These are phyloP conservation scores for Acleris sparsana DNA, from an alignment of 2,888 invertebrate genomes.

Conservation along the genomic window DNA sequence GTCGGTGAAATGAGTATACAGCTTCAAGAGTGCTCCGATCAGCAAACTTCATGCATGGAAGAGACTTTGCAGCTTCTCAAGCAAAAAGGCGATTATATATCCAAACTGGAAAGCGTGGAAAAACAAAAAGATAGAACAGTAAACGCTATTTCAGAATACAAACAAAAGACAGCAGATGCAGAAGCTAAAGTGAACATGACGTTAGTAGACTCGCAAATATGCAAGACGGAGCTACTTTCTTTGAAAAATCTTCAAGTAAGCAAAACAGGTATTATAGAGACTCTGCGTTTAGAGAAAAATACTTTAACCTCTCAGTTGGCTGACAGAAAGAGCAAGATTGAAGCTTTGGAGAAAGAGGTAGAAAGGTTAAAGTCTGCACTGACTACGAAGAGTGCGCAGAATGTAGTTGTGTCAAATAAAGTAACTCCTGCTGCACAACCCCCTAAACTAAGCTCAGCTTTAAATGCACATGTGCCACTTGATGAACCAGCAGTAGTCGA, in stretches of 20 bases:
- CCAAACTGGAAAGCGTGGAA: constrained; percentile 66
- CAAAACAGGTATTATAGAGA: constrained; percentile 72
- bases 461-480: constrained; percentile 63
- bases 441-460: constrained; percentile 66
- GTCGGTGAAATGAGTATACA: constrained; percentile 66
- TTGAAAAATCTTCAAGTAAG: constrained; percentile 76
- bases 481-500: constrained; percentile 72
- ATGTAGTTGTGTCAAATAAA: constrained; percentile 58
- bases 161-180: constrained; percentile 59
- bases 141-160: constrained; percentile 60
- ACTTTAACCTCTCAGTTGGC: constrained; percentile 66
- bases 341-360: constrained; percentile 70
- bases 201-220: constrained; percentile 67
- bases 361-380: constrained; percentile 62
- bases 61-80: constrained; percentile 70
- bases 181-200: constrained; percentile 71
- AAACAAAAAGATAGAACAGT: constrained; percentile 62
- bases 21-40: constrained; percentile 72
- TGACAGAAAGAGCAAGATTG: constrained; percentile 70
- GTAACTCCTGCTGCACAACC: constrained; percentile 71
- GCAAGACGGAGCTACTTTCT: constrained; percentile 75
- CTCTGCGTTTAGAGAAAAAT: constrained; percentile 73
- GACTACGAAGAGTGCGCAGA: constrained; percentile 66
- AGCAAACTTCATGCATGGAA: constrained; percentile 72
- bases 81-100: constrained; percentile 66